phyloP scores from a whole-genome alignment of 2,888 invertebrate species.

The Heliconius aoede region DNA sequence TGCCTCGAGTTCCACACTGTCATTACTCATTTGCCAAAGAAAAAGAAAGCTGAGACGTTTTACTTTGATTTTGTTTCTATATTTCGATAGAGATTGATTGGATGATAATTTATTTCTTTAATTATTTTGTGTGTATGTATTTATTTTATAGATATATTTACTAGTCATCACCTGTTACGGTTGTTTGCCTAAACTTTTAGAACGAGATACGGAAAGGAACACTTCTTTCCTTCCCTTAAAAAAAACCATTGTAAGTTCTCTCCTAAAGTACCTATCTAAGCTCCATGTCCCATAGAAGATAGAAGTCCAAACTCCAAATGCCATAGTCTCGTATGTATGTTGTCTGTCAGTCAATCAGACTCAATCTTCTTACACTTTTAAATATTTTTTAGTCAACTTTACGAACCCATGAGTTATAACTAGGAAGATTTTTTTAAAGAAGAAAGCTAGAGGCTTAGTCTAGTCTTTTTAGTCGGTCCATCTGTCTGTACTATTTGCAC shows the following conservation, averaged over 20 bases:
- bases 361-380: not conserved
- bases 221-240: too few relatives aligned
- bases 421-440: not conserved
- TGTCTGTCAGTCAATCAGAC: too few relatives aligned
- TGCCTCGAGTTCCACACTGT: slow-evolving; percentile 30
- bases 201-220: too few relatives aligned
- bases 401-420: not conserved
- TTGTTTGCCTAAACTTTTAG: too few relatives aligned
- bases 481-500: slow-evolving; percentile 26
- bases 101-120: not conserved
- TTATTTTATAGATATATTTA: too few relatives aligned
- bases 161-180: too few relatives aligned
- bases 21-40: slow-evolving; percentile 36
- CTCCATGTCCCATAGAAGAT: too few relatives aligned
- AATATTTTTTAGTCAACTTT: not conserved
- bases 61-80: slow-evolving; percentile 27
- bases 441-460: not conserved
- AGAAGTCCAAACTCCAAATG: too few relatives aligned
- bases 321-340: too few relatives aligned
- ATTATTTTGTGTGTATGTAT: too few relatives aligned
- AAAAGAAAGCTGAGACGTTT: slow-evolving; percentile 22
- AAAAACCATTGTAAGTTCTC: too few relatives aligned
- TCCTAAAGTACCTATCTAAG: too few relatives aligned
- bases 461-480: slow-evolving; percentile 2
- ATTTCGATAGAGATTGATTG: not conserved